phyloP scores from a whole-genome alignment of 2,113 vertebrate species.

The Taurulus bubalis region DNA sequence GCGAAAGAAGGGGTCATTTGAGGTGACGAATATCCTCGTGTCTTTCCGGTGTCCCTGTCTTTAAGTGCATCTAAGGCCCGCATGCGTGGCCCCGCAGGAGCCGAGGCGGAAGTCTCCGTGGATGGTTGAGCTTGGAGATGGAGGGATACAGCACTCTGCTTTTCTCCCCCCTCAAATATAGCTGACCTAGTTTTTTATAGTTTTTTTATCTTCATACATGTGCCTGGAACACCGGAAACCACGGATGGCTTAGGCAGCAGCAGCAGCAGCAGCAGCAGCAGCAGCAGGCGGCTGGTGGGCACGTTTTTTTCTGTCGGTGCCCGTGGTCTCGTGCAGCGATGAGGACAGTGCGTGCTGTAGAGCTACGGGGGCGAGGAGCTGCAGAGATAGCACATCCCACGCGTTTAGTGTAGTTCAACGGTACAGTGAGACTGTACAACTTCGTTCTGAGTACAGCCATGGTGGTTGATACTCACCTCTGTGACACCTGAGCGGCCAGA shows the following conservation, averaged over 20 bases:
- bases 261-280: no score
- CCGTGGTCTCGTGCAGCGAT: background rate
- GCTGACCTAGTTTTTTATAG: conserved; percentile 74
- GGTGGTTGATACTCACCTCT: background rate
- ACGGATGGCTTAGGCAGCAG: conserved; percentile 38
- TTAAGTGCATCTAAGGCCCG: background rate
- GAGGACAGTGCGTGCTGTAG: conserved; percentile 20
- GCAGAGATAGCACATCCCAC: background rate
- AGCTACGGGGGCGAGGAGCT: background rate
- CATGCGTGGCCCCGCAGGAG: conserved; percentile 40
- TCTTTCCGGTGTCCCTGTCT: background rate
- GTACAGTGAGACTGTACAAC: conserved; percentile 8
- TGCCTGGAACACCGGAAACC: conserved; percentile 49
- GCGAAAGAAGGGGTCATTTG: conserved; percentile 41
- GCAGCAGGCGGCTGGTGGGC: conserved; percentile 19
- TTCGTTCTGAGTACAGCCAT: background rate
- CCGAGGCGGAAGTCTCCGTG: conserved; percentile 45
- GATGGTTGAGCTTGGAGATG: conserved; percentile 54
- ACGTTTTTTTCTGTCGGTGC: background rate
- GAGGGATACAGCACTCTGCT: conserved; percentile 63
- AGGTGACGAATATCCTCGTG: conserved; percentile 41
- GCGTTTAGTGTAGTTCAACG: conserved; percentile 2
- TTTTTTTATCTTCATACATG: conserved; percentile 58
- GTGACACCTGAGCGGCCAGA: background rate
- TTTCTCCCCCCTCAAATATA: conserved; percentile 70